A percentile compares a stretch with the other conserved stretches of the same genome.
Conservation (phyloP, 2,113 vertebrate genomes). For the Myotis lucifugus region DNA sequence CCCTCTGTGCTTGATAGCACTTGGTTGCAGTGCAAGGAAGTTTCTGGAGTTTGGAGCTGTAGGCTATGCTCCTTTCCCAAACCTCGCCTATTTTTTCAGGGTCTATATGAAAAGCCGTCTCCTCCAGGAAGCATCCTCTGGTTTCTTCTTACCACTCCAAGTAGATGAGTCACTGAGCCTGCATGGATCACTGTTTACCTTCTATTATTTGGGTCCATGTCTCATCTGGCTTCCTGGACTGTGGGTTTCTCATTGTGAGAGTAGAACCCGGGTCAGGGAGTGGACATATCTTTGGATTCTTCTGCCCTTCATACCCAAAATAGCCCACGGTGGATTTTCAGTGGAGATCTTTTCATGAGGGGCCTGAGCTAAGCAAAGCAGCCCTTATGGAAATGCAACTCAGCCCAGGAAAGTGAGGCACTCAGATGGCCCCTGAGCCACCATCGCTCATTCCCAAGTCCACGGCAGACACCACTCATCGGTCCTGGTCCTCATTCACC, state of each 20-base stretch:
- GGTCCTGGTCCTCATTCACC: rapidly evolving
- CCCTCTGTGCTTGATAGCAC: neutral
- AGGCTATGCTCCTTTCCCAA: neutral
- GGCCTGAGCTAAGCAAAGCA: neutral
- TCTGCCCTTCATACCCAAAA: neutral
- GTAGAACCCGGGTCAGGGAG: neutral
- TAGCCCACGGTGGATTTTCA: neutral
- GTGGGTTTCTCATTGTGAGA: neutral
- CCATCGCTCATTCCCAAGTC: neutral
- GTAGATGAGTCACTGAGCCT: neutral
- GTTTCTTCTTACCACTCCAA: neutral
- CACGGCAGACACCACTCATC: rapidly evolving
- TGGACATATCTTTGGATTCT: neutral
- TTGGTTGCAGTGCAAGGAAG: neutral
- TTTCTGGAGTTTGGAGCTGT: neutral
- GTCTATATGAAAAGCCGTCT: neutral
- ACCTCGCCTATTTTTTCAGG: neutral
- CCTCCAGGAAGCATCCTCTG: neutral
- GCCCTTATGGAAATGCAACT: neutral
- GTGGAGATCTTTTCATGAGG: neutral
- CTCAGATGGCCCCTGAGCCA: neutral
- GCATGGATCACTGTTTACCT: neutral
- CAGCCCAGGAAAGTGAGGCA: neutral
- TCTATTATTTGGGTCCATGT: neutral
- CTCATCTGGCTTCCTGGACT: neutral